Percentiles rank a stretch among this genome's conserved stretches.
These are phyloP conservation scores for Apostichopus californicus DNA, from an alignment of 35 echinoderm and acorn worm species.

Conservation along the genomic window DNA sequence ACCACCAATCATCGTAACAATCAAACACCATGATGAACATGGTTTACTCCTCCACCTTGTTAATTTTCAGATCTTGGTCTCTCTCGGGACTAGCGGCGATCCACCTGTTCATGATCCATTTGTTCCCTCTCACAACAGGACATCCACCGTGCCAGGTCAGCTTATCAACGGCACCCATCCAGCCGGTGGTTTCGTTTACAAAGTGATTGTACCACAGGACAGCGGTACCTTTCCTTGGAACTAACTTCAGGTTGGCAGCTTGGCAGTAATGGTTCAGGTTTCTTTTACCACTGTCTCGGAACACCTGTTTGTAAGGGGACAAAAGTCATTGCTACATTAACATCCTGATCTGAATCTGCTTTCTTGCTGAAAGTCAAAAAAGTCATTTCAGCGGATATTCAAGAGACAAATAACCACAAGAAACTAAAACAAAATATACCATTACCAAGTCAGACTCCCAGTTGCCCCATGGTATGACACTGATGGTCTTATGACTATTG, in stretches of 20 bases:
- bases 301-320: slow-evolving; percentile 36
- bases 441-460: too few relatives aligned
- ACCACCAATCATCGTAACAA: too few relatives aligned
- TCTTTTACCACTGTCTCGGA: slow-evolving; percentile 71
- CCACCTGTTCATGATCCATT: slow-evolving; percentile 98
- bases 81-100: slow-evolving; percentile 70
- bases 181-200: slow-evolving; percentile 75
- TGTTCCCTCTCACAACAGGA: slow-evolving; percentile 81
- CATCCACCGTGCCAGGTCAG: slow-evolving; percentile 97
- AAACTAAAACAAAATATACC: too few relatives aligned
- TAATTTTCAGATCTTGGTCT: slow-evolving; percentile 64
- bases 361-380: too few relatives aligned
- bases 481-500: too few relatives aligned
- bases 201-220: slow-evolving; percentile 98
- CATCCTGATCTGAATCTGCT: too few relatives aligned
- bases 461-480: too few relatives aligned
- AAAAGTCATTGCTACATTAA: background rate
- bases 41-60: background rate
- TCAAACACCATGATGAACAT: too few relatives aligned
- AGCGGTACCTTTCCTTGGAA: slow-evolving; percentile 74
- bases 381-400: too few relatives aligned
- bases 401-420: too few relatives aligned
- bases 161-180: slow-evolving; percentile 83
- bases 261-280: slow-evolving; percentile 78
- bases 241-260: slow-evolving; percentile 72